Percentiles rank a stretch among this genome's conserved stretches.
These are phyloP conservation scores for Serripes groenlandicus DNA, from an alignment of 2,888 invertebrate species.

Conservation along the genomic window DNA sequence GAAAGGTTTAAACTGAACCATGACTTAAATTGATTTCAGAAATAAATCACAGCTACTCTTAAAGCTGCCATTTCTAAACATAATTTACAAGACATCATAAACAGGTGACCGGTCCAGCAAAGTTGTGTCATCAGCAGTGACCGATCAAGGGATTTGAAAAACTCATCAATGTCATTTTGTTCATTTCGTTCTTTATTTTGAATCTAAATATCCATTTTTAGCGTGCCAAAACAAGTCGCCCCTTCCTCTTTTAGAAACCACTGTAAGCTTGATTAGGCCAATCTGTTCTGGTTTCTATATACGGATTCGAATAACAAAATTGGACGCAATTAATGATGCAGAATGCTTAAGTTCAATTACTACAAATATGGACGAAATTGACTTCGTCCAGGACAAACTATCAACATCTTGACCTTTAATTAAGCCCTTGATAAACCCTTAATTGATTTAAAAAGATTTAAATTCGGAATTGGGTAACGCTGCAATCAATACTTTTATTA, in stretches of 20 bases:
- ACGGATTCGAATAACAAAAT: neutral
- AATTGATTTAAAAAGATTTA: too few species aligned
- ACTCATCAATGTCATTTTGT: constrained; percentile 8
- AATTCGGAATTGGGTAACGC: too few species aligned
- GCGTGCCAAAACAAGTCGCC: neutral
- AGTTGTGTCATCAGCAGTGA: constrained; percentile 11
- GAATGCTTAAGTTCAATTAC: too few species aligned
- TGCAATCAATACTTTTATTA: too few species aligned
- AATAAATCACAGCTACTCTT: constrained; percentile 6
- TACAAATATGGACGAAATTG: too few species aligned
- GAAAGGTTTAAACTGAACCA: too few species aligned
- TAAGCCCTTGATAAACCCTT: too few species aligned
- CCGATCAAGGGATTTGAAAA: constrained; percentile 12
- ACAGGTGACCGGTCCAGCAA: neutral
- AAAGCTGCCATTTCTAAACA: too few species aligned
- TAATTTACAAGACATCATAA: constrained; percentile 1
- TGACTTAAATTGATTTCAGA: too few species aligned
- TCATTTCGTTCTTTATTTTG: neutral
- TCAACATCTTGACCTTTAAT: too few species aligned
- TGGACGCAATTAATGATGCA: neutral
- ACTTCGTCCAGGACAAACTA: too few species aligned
- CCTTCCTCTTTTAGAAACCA: neutral
- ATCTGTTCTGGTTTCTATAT: constrained; percentile 11
- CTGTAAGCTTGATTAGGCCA: neutral
- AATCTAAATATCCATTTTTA: constrained; percentile 5